Base-by-base conservation (phyloP, 2,797 vertebrate genomes). In the Chelidonichthys spinosus region DNA sequence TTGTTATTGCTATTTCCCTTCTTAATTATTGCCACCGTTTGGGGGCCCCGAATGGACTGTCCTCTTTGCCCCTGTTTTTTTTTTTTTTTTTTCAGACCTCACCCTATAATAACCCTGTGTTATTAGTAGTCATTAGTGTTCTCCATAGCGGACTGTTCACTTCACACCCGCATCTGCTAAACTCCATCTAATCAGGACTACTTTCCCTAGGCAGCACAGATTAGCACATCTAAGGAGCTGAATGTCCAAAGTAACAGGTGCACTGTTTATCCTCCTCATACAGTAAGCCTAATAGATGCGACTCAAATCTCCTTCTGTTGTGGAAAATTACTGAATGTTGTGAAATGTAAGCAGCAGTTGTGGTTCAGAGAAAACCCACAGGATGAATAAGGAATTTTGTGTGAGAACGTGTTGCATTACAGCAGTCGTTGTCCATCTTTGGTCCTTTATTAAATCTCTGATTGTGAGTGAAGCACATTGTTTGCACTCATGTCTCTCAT, bases 21-120 rank as follows among this genome's bases (percentile, higher is more conserved):
- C 60, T 76, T 84, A 79, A 90, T 88, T 81, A 76, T 72, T 55
- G 36, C 83, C 65, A 69, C 59, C 25, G 62, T 75, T 67, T 76
- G n/a, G 61, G 11, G 65, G 35, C 49, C 65, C 47, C 55, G 55
- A 46, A 47, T 72, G 69, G 15, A 40, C 55, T 56, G 46, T 65
- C 66, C 32, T 71, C 8, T 11, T 15, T 60, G 50, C 6, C 36
- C 62, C 11, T 68, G 42, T 65, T 58, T 54, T 46, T 25, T 2
- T 25, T 54, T 46, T 25, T 2, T 25, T 11, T 75, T 47, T 50
- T 42, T 14, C 43, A 55, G 50, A 35, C 52, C 32, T 69, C 32
- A 42, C 46, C 59, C n/a, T 44, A 10, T 65, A 80, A 78, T 84
- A 69, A 68, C 17, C 46, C 7, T 5, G n/a, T 52, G 72, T 68